A percentile compares a stretch with the other conserved stretches of the same genome.
Evolutionary conservation across 30 jellyfish, hydroid and myxozoan species (phyloP).

Genomic region (Phacellophora camtschatica): DNA sequence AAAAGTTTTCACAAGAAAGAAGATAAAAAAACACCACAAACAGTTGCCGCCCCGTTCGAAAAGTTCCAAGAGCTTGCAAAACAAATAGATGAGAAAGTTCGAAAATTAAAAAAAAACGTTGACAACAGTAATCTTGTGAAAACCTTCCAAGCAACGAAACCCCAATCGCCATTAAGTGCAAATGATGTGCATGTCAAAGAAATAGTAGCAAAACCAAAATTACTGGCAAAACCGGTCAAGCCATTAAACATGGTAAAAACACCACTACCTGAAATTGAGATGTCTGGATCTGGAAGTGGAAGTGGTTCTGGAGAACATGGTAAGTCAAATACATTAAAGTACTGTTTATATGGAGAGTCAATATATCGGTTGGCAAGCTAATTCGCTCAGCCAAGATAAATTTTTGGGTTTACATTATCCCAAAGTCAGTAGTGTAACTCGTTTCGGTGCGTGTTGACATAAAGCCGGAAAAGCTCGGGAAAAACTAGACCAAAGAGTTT

Average conservation of each 20-base stretch:
- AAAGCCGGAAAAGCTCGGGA: too few species aligned
- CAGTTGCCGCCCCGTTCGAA: constrained; percentile 22
- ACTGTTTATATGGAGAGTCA: too few species aligned
- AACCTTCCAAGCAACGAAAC: not conserved
- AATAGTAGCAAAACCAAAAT: not conserved
- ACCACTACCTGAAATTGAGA: constrained; percentile 36
- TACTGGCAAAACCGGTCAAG: not conserved
- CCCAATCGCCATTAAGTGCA: not conserved
- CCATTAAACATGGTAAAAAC: not conserved
- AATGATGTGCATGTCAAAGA: too few species aligned
- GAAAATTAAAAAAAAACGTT: constrained; percentile 35
- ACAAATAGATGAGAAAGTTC: constrained; percentile 58
- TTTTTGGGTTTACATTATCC: too few species aligned
- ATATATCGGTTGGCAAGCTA: too few species aligned
- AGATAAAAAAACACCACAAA: constrained; percentile 29
- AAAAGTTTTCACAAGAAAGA: constrained; percentile 3
- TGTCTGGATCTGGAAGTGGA: constrained; percentile 69
- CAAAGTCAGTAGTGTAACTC: too few species aligned
- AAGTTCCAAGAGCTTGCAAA: constrained; percentile 47
- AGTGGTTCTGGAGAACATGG: constrained; percentile 59
- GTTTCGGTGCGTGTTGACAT: too few species aligned
- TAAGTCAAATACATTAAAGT: too few species aligned
- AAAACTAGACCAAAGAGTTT: too few species aligned
- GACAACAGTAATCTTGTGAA: constrained; percentile 35
- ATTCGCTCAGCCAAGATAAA: too few species aligned